phyloP scores from a whole-genome alignment of 53 echinoderm and acorn worm genomes.

The Antedon mediterranea region DNA sequence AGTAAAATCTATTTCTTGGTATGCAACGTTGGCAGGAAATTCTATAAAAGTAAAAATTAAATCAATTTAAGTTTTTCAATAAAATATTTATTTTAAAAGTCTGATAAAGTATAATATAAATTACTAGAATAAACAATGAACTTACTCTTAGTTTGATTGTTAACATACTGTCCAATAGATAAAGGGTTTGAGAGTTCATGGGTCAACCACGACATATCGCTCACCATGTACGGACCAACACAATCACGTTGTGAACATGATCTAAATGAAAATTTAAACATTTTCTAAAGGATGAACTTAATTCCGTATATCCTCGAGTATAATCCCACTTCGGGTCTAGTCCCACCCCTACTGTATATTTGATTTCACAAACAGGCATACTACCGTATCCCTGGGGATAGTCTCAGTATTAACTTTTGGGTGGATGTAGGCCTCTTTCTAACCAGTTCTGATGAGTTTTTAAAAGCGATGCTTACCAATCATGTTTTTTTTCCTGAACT shows the following conservation, averaged over 20 bases:
- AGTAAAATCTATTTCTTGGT: conserved; percentile 82
- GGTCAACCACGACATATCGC: conserved; percentile 74
- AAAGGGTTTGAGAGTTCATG: conserved; percentile 47
- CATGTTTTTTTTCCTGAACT: no score
- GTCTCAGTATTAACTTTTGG: no score
- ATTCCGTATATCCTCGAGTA: neutral
- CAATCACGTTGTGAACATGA: conserved; percentile 74
- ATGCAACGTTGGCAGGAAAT: conserved; percentile 71
- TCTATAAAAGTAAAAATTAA: conserved; percentile 20
- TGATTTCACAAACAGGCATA: no score
- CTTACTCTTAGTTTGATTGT: conserved; percentile 84
- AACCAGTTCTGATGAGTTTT: no score
- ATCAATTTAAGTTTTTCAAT: neutral
- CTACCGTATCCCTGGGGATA: no score
- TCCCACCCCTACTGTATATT: no score
- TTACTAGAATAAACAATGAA: neutral
- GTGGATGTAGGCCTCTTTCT: no score
- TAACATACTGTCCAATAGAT: conserved; percentile 82
- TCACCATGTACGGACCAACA: conserved; percentile 46
- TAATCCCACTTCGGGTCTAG: no score
- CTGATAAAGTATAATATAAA: neutral
- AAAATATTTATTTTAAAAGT: neutral
- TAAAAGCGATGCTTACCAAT: no score
- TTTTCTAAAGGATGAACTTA: neutral
- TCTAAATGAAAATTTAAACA: conserved; percentile 11